Evolutionary conservation across 2,113 vertebrate species (phyloP).

Genomic region (Phalacrocorax pelagicus): DNA sequence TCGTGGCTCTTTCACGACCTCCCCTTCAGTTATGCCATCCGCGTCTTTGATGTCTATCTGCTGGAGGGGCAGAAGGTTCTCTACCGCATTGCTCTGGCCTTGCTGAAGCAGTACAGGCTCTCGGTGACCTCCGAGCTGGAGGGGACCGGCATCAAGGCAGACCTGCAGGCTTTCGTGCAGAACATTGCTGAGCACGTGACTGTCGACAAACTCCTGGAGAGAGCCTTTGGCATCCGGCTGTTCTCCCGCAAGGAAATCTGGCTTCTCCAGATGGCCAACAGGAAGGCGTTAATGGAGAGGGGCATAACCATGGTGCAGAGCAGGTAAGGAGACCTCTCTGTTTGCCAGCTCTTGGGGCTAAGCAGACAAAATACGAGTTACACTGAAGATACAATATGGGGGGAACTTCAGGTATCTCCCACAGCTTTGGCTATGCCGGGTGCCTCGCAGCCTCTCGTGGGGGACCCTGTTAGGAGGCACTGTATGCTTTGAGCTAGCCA

Average conservation of each 20-base stretch:
- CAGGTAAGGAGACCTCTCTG: slow-evolving; percentile 58
- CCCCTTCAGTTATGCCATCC: slow-evolving; percentile 82
- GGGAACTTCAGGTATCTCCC: not conserved
- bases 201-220: slow-evolving; percentile 77
- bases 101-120: slow-evolving; percentile 83
- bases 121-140: slow-evolving; percentile 73
- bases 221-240: slow-evolving; percentile 81
- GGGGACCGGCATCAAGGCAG: slow-evolving; percentile 74
- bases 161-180: slow-evolving; percentile 80
- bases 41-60: slow-evolving; percentile 84
- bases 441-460: not conserved
- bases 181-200: slow-evolving; percentile 74
- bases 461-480: not conserved
- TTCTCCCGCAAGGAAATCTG: slow-evolving; percentile 85
- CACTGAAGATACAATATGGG: no score
- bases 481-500: no score
- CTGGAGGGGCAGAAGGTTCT: slow-evolving; percentile 89
- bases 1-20: slow-evolving; percentile 87
- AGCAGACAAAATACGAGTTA: not conserved
- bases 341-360: not conserved
- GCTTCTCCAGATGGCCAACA: slow-evolving; percentile 86
- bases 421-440: not conserved
- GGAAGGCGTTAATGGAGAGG: slow-evolving; percentile 78
- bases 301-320: slow-evolving; percentile 80
- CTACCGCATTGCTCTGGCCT: slow-evolving; percentile 83